A percentile compares a stretch with the other conserved stretches of the same genome.
Evolutionary conservation across 2,797 vertebrate genomes (phyloP).

Genomic region (Menidia menidia): DNA sequence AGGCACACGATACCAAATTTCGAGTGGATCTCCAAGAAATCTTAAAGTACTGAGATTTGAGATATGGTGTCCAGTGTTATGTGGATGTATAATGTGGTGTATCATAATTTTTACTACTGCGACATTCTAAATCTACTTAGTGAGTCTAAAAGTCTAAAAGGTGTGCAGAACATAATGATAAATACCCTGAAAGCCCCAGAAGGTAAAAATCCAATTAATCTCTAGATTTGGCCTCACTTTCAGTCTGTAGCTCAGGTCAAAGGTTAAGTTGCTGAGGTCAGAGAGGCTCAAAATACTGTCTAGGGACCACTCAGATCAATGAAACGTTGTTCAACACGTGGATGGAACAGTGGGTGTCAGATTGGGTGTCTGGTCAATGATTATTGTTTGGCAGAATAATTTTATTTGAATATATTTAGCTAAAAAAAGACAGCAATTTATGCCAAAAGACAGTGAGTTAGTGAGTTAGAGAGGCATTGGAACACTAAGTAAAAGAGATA

Average conservation of each 20-base stretch:
- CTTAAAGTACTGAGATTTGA: slow-evolving; percentile 44
- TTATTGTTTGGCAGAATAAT: slow-evolving; percentile 1
- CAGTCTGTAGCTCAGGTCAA: slow-evolving; percentile 79
- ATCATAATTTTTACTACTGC: background rate
- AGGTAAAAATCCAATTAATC: slow-evolving; percentile 80
- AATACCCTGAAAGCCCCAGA: slow-evolving; percentile 75
- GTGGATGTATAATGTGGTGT: background rate
- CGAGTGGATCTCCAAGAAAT: slow-evolving; percentile 26
- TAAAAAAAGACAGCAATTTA: background rate
- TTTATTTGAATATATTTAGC: background rate
- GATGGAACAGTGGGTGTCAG: slow-evolving; percentile 59
- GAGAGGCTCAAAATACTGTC: slow-evolving; percentile 62
- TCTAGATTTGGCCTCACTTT: slow-evolving; percentile 81
- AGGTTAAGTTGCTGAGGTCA: slow-evolving; percentile 89
- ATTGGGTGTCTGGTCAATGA: slow-evolving; percentile 32
- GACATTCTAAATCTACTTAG: background rate
- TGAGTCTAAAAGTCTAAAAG: background rate
- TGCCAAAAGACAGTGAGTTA: background rate
- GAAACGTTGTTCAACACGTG: slow-evolving; percentile 67
- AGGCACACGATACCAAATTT: slow-evolving; percentile 36
- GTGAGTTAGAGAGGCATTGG: background rate
- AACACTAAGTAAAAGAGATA: background rate
- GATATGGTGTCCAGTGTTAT: slow-evolving; percentile 16
- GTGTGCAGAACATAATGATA: background rate
- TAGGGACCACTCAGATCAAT: slow-evolving; percentile 69